Base-by-base conservation (phyloP, 1,140 invertebrate genomes). In the Anoplophora glabripennis region DNA sequence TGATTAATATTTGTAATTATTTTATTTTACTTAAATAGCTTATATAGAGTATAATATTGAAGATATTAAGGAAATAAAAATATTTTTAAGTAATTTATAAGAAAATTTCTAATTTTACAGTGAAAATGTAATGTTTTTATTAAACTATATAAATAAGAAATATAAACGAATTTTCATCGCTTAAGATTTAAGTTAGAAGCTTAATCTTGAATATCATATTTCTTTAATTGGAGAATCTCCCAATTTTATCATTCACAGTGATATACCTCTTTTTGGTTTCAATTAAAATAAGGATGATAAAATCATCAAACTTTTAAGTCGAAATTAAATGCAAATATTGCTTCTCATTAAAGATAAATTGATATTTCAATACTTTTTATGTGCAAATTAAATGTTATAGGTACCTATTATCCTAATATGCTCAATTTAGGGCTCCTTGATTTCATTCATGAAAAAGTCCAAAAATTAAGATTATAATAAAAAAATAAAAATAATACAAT, bases 351-450 rank as follows among this genome's bases (percentile, higher is more conserved):
- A n/a, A n/a, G n/a, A n/a, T n/a, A n/a, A n/a, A n/a, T n/a, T n/a
- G n/a, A n/a, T n/a, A n/a, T n/a, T n/a, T n/a, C n/a, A n/a, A n/a
- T n/a, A n/a, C n/a, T n/a, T n/a, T n/a, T n/a, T n/a, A 73, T 80
- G 70, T 82, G 80, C 80, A 84, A 83, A 77, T 80, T 74, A 82
- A 80, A 81, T 83, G 76, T 84, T 83, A 81, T 82, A 70, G 55
- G 77, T 80, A 83, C 83, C 78, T 83, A 82, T 76, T 77, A 78
- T 78, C 77, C 79, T 80, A 79, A 65, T 75, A 74, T 52, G 72
- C 75, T 82, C 81, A 84, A 61, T 82, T 78, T 74, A 83, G 61
- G 68, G 81, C 78, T 53, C 81, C 83, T 79, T 84, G 78, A 60
- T 80, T 79, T n/a, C n/a, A n/a, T n/a, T n/a, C n/a, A n/a, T n/a